These are phyloP conservation scores for Macaria liturata DNA, from an alignment of 2,888 invertebrate species.

Conservation along the genomic window DNA sequence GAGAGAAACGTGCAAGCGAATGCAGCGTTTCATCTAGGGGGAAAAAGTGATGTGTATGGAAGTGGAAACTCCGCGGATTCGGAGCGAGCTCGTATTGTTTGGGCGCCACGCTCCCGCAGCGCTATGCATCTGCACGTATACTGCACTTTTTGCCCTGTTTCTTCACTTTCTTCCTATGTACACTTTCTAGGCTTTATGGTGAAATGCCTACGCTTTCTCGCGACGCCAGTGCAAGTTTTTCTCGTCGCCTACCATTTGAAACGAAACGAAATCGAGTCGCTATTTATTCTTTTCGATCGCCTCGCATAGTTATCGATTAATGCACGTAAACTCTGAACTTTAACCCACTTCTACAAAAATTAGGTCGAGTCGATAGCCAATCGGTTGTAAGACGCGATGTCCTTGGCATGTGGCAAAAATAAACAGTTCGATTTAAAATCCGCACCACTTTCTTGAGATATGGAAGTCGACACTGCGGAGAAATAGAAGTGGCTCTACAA, in stretches of 20 bases:
- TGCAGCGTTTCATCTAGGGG: conserved; percentile 64
- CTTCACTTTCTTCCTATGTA: conserved; percentile 81
- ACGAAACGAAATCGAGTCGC: conserved; percentile 80
- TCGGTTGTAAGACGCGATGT: conserved; percentile 22
- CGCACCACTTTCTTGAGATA: conserved; percentile 5
- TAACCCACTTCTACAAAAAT: conserved; percentile 28
- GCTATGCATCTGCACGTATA: conserved; percentile 53
- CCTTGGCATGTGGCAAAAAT: conserved; percentile 22
- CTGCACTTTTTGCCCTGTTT: conserved; percentile 75
- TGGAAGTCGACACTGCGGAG: neutral
- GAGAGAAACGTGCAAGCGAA: conserved; percentile 66
- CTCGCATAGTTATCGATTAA: conserved; percentile 25
- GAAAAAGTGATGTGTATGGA: conserved; percentile 71
- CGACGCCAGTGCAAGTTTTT: conserved; percentile 80
- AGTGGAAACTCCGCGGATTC: conserved; percentile 64
- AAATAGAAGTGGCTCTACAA: conserved; percentile 21
- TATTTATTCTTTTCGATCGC: conserved; percentile 51
- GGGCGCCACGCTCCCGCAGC: conserved; percentile 53
- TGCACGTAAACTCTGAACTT: conserved; percentile 25
- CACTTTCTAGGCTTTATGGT: conserved; percentile 81
- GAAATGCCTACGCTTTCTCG: conserved; percentile 80
- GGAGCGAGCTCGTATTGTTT: conserved; percentile 61
- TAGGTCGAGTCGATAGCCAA: conserved; percentile 21
- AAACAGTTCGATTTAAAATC: conserved; percentile 2
- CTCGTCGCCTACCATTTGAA: conserved; percentile 64